These are phyloP conservation scores for Agrypnus murinus DNA, from an alignment of 2,888 invertebrate species.

Conservation along the genomic window DNA sequence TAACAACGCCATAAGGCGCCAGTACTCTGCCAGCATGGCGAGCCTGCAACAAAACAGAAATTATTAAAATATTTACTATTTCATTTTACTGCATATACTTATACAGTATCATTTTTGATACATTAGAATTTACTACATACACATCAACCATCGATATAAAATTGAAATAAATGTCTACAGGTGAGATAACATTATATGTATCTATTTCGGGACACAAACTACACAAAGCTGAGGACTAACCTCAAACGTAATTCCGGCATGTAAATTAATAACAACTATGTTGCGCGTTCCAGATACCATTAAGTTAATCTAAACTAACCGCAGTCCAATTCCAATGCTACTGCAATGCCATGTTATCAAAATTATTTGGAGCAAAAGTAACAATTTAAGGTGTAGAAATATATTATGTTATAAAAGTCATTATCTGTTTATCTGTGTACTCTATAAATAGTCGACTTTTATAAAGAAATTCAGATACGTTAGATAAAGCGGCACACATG, in stretches of 20 bases:
- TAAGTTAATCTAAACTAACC: slow-evolving; percentile 45
- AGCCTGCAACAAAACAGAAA: slow-evolving; percentile 49
- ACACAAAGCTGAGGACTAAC: slow-evolving; percentile 41
- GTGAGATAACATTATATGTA: slow-evolving; percentile 38
- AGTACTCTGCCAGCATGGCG: slow-evolving; percentile 65
- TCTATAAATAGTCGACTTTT: no score
- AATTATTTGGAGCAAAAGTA: no score
- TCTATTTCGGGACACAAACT: slow-evolving; percentile 42
- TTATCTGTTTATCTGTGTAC: no score
- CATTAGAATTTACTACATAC: no score
- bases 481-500: no score
- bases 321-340: slow-evolving; percentile 28
- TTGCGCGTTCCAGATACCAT: slow-evolving; percentile 41
- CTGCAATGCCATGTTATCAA: background rate
- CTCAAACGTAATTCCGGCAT: slow-evolving; percentile 43
- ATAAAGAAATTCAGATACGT: no score
- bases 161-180: slow-evolving; percentile 25
- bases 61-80: no score
- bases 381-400: no score
- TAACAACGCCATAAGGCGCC: slow-evolving; percentile 63
- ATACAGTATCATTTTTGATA: no score
- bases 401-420: no score
- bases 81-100: no score
- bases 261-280: slow-evolving; percentile 48
- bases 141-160: no score